Evolutionary conservation across 2,113 vertebrate genomes (phyloP).

Genomic region (Abramis brama): DNA sequence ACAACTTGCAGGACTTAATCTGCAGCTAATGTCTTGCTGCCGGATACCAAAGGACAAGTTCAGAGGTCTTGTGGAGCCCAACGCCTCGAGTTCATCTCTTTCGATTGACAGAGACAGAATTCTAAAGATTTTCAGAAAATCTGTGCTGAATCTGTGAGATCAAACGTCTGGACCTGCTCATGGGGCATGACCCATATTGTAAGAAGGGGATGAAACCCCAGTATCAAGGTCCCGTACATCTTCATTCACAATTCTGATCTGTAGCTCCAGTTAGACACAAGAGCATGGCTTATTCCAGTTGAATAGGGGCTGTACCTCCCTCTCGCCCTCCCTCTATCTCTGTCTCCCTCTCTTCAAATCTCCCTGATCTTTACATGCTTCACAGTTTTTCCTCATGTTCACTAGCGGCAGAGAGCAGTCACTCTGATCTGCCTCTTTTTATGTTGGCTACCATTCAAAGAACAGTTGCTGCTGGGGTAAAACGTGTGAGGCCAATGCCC

Average conservation of each 20-base stretch:
- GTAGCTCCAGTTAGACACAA: neutral
- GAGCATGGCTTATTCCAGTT: neutral
- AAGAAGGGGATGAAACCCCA: too few relatives aligned
- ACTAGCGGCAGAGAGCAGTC: slow-evolving; percentile 55
- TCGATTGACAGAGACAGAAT: too few relatives aligned
- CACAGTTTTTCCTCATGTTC: slow-evolving; percentile 39
- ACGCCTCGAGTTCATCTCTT: too few relatives aligned
- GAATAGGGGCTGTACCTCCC: neutral
- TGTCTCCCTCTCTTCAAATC: slow-evolving; percentile 35
- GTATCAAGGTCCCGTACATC: too few relatives aligned
- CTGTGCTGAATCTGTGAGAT: too few relatives aligned
- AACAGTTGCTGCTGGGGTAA: slow-evolving; percentile 65
- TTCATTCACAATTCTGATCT: neutral
- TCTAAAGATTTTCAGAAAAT: too few relatives aligned
- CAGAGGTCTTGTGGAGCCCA: too few relatives aligned
- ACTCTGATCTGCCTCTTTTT: slow-evolving; percentile 70
- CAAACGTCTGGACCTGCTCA: too few relatives aligned
- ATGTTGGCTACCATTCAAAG: slow-evolving; percentile 68
- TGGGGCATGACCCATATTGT: too few relatives aligned
- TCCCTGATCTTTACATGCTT: slow-evolving; percentile 18
- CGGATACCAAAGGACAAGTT: too few relatives aligned
- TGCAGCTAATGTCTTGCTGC: too few relatives aligned
- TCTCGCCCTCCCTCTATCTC: slow-evolving; percentile 9
- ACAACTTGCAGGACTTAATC: too few relatives aligned
- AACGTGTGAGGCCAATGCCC: slow-evolving; percentile 68